phyloP scores from a whole-genome alignment of 1,140 invertebrate genomes.

The Atopsyche davidsoni region DNA sequence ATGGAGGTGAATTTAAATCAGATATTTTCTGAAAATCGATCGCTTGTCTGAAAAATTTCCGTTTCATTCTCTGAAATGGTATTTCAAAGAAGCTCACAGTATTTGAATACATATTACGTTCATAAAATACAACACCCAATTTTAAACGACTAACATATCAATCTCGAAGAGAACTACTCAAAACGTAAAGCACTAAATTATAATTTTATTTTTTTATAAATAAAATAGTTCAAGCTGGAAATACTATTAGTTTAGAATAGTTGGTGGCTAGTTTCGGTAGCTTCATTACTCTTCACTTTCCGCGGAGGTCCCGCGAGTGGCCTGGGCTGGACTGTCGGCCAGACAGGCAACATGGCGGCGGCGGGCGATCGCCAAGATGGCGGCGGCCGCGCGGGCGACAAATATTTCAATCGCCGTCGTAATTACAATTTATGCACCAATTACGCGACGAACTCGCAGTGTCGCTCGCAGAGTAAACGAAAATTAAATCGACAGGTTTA shows the following conservation, averaged over 20 bases:
- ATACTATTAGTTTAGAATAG: no score
- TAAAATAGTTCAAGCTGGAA: no score
- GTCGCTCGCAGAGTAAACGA: neutral
- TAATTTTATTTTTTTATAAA: no score
- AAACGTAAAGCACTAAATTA: no score
- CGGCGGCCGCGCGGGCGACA: neutral
- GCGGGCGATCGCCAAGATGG: neutral
- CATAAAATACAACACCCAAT: conserved; percentile 5
- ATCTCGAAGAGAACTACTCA: neutral
- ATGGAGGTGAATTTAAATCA: neutral
- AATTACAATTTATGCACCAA: conserved; percentile 15
- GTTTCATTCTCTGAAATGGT: no score
- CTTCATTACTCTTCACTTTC: no score
- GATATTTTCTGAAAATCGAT: conserved; percentile 1
- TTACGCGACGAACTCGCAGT: conserved; percentile 9
- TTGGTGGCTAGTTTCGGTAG: no score
- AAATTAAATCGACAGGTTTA: neutral
- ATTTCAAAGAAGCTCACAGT: no score
- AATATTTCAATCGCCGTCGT: conserved; percentile 3
- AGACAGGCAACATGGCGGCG: conserved; percentile 7
- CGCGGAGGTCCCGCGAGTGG: neutral
- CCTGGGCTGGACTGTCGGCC: conserved; percentile 7
- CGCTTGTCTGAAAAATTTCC: neutral
- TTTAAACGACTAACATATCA: neutral
- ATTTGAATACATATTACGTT: no score